These are phyloP conservation scores for Amblyopsis rosae DNA, from an alignment of 2,113 vertebrate species.

Conservation along the genomic window DNA sequence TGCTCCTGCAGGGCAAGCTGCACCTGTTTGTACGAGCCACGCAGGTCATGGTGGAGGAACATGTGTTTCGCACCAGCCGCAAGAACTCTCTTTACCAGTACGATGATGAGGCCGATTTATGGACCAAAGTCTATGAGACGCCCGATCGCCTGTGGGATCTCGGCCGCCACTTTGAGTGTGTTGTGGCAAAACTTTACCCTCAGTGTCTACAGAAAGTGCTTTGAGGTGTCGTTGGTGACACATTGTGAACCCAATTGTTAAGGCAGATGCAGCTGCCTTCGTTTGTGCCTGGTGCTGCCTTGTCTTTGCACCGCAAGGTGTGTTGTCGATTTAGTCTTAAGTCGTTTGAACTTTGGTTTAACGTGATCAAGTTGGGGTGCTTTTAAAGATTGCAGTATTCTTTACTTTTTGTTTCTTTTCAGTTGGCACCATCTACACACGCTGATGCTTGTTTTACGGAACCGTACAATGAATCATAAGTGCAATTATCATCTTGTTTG, in stretches of 20 bases:
- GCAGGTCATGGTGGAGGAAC: slow-evolving; percentile 97
- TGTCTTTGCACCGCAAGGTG: slow-evolving; percentile 60
- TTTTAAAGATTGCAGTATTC: slow-evolving; percentile 85
- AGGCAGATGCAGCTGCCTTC: slow-evolving; percentile 55
- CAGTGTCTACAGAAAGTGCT: slow-evolving; percentile 99
- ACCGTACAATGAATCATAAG: slow-evolving; percentile 84
- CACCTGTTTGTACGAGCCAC: slow-evolving; percentile 97
- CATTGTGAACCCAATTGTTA: slow-evolving; percentile 37
- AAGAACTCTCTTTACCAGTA: slow-evolving; percentile 98
- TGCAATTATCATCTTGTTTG: slow-evolving; percentile 95
- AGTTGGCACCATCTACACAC: slow-evolving; percentile 65
- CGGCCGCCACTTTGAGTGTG: slow-evolving; percentile 98
- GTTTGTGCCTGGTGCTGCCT: slow-evolving; percentile 74
- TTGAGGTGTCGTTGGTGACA: slow-evolving; percentile 65
- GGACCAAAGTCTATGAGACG: slow-evolving; percentile 96
- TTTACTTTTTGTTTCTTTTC: slow-evolving; percentile 36
- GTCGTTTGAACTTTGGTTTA: slow-evolving; percentile 60
- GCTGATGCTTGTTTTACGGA: slow-evolving; percentile 74
- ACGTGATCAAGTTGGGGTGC: slow-evolving; percentile 81
- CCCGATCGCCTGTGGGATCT: slow-evolving; percentile 98
- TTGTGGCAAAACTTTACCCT: slow-evolving; percentile 99
- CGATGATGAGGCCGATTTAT: slow-evolving; percentile 87
- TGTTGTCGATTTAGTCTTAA: slow-evolving; percentile 68
- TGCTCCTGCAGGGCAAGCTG: slow-evolving; percentile 89
- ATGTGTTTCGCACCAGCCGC: slow-evolving; percentile 97